These are phyloP conservation scores for Acheta domesticus DNA, from an alignment of 2,888 invertebrate species.

Conservation along the genomic window DNA sequence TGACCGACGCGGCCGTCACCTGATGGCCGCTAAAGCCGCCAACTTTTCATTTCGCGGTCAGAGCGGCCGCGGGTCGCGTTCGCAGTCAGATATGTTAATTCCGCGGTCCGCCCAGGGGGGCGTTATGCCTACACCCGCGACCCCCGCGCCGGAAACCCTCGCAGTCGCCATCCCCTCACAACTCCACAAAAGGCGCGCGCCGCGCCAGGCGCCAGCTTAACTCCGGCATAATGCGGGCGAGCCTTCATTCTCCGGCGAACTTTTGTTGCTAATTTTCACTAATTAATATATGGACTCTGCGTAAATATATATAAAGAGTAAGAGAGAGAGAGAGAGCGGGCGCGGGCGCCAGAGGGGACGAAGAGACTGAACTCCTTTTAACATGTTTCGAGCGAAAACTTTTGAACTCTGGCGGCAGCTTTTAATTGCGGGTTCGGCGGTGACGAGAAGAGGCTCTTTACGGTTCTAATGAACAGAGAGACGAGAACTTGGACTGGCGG, in stretches of 20 bases:
- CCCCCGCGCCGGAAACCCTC: background rate
- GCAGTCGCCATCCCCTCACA: background rate
- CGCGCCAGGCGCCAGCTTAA: background rate
- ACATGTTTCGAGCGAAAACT: slow-evolving; percentile 18
- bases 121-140: background rate
- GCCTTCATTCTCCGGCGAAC: slow-evolving; percentile 1
- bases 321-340: background rate
- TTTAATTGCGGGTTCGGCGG: slow-evolving; percentile 6
- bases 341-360: background rate
- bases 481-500: background rate
- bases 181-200: background rate
- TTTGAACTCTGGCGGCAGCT: slow-evolving; percentile 1
- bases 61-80: too few relatives aligned
- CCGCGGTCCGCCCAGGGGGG: background rate
- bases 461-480: slow-evolving; percentile 9
- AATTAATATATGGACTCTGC: slow-evolving; percentile 3
- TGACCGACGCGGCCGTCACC: background rate
- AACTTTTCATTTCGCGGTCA: background rate
- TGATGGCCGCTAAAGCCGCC: background rate
- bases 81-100: background rate
- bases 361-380: slow-evolving; percentile 7
- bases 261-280: slow-evolving; percentile 18
- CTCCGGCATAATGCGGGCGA: background rate
- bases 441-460: background rate
- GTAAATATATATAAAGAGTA: background rate